phyloP scores from a whole-genome alignment of 2,888 invertebrate species.

The Eulithis testata region DNA sequence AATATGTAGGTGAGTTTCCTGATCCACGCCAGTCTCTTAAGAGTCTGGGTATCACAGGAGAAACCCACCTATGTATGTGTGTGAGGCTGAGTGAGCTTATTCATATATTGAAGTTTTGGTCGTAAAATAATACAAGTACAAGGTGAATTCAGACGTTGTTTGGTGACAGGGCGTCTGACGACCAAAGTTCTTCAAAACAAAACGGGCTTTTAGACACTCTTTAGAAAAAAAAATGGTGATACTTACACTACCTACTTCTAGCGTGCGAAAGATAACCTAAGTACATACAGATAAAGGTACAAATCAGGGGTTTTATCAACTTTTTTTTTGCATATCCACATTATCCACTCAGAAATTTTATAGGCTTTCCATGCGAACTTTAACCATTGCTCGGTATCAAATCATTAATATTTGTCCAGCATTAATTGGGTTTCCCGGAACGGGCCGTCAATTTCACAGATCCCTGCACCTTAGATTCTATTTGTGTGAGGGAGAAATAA shows the following conservation, averaged over 20 bases:
- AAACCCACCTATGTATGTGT: too few relatives aligned
- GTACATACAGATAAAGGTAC: too few relatives aligned
- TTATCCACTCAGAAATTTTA: neutral
- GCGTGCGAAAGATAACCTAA: too few relatives aligned
- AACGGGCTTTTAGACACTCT: too few relatives aligned
- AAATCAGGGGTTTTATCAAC: too few relatives aligned
- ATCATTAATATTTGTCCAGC: conserved; percentile 9
- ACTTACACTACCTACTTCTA: neutral
- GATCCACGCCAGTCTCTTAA: too few relatives aligned
- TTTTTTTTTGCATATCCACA: too few relatives aligned
- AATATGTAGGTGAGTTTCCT: too few relatives aligned
- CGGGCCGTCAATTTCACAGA: conserved; percentile 21
- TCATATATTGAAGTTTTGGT: neutral
- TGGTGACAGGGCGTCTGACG: neutral
- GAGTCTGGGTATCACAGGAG: too few relatives aligned
- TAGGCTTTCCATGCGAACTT: neutral
- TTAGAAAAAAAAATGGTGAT: too few relatives aligned
- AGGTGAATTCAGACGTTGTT: neutral
- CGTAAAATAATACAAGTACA: neutral
- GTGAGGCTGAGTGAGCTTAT: too few relatives aligned
- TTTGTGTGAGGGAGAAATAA: conserved; percentile 22
- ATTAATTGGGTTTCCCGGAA: conserved; percentile 17
- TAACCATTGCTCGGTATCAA: neutral
- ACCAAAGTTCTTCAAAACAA: neutral
- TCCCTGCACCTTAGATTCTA: conserved; percentile 20